Evolutionary conservation across 2,113 vertebrate species (phyloP).

Genomic region (Leucosticte australis): DNA sequence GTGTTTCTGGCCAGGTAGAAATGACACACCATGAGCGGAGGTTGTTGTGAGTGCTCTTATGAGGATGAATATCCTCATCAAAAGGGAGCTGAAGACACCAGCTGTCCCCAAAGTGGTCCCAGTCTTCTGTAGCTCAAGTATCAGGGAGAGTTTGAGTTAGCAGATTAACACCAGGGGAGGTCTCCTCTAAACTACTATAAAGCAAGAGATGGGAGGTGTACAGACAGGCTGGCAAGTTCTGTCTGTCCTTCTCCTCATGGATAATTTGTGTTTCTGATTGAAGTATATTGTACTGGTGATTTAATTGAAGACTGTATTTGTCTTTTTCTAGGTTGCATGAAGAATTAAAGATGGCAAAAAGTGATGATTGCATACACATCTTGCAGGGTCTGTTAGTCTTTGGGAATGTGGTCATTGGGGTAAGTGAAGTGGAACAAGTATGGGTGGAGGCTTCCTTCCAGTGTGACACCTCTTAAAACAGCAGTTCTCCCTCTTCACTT

Average conservation of each 20-base stretch:
- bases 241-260: not conserved
- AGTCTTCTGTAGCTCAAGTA: not conserved
- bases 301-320: not conserved
- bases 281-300: not conserved
- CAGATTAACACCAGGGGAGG: not conserved
- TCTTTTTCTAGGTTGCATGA: slow-evolving; percentile 4
- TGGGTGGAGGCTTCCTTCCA: not conserved
- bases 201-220: not conserved
- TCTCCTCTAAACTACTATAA: not conserved
- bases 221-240: not conserved
- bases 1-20: not conserved
- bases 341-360: slow-evolving; percentile 72
- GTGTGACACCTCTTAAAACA: not conserved
- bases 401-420: slow-evolving; percentile 77
- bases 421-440: slow-evolving; percentile 59
- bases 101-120: not conserved
- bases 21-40: not conserved
- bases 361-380: slow-evolving; percentile 50
- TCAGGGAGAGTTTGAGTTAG: not conserved
- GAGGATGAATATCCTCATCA: not conserved
- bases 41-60: not conserved
- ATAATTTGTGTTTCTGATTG: not conserved
- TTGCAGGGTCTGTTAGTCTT: slow-evolving; percentile 77
- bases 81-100: not conserved
- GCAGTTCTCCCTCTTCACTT: not conserved